Conservation (phyloP, 2,888 invertebrate genomes). For the Scaeva pyrastri region DNA sequence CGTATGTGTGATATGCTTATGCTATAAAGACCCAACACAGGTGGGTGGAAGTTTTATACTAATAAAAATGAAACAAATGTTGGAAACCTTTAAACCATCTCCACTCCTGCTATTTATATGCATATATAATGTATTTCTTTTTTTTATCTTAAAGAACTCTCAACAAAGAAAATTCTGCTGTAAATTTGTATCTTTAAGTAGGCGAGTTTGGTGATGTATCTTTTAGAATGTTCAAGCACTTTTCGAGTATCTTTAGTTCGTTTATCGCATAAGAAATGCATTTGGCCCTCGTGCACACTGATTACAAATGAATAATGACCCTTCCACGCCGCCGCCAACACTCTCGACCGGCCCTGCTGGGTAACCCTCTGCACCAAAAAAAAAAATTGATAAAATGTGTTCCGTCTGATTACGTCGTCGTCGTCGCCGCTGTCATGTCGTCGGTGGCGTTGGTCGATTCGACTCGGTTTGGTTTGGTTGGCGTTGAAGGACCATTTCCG, state of each 20-base stretch:
- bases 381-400: conserved; percentile 38
- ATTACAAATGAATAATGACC: conserved; percentile 63
- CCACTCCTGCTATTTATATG: not conserved
- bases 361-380: conserved; percentile 43
- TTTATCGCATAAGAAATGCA: not conserved
- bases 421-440: too few species aligned
- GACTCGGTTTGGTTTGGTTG: not conserved
- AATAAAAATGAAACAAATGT: not conserved
- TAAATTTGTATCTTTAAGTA: conserved; percentile 61
- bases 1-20: conserved; percentile 1
- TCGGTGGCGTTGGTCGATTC: too few species aligned
- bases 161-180: conserved; percentile 8
- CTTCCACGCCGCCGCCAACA: conserved; percentile 43
- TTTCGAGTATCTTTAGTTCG: conserved; percentile 3
- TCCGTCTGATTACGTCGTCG: conserved; percentile 1
- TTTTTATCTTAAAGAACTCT: not conserved
- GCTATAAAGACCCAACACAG: not conserved
- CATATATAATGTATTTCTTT: not conserved
- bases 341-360: not conserved
- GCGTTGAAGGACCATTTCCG: conserved; percentile 41
- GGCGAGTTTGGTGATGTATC: conserved; percentile 33
- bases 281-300: conserved; percentile 29
- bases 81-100: not conserved
- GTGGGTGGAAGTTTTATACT: conserved; percentile 22
- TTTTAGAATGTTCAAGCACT: conserved; percentile 27